These are phyloP conservation scores for Magallana gigas DNA, from an alignment of 1,140 invertebrate genomes.

Conservation along the genomic window DNA sequence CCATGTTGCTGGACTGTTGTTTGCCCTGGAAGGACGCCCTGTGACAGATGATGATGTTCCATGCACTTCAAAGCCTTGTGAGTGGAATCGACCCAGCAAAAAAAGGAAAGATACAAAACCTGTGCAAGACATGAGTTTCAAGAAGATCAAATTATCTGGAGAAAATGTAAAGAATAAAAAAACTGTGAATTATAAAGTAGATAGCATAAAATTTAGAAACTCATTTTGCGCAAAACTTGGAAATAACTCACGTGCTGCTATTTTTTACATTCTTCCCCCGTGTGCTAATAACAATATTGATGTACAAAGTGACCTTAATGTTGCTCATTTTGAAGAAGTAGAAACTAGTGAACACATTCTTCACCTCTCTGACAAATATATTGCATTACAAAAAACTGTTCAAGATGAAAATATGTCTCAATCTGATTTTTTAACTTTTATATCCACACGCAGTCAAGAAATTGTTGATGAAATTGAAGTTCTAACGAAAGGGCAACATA, in stretches of 20 bases:
- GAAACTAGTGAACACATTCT: constrained; percentile 42
- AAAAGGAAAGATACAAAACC: neutral
- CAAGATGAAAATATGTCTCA: constrained; percentile 34
- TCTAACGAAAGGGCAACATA: constrained; percentile 40
- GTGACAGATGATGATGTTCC: neutral
- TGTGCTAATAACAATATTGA: neutral
- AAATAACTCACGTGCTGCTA: constrained; percentile 31
- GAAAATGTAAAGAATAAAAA: constrained; percentile 44
- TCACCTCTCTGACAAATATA: constrained; percentile 33
- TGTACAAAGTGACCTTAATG: constrained; percentile 33
- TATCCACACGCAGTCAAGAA: constrained; percentile 25
- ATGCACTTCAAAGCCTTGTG: neutral
- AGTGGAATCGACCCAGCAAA: constrained; percentile 23
- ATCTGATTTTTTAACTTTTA: constrained; percentile 15
- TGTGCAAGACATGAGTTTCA: constrained; percentile 44
- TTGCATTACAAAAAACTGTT: constrained; percentile 32
- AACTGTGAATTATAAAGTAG: constrained; percentile 36
- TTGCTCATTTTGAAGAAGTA: constrained; percentile 38
- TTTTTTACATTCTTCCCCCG: constrained; percentile 27
- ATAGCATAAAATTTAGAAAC: constrained; percentile 41
- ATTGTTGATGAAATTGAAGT: constrained; percentile 23
- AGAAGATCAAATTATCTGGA: constrained; percentile 28
- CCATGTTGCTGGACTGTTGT: neutral
- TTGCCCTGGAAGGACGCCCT: neutral
- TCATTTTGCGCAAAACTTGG: constrained; percentile 40